Percentiles rank a stretch among this genome's conserved stretches.
Conservation (phyloP, 2,888 invertebrate species). For the Hypomecis punctinalis region DNA sequence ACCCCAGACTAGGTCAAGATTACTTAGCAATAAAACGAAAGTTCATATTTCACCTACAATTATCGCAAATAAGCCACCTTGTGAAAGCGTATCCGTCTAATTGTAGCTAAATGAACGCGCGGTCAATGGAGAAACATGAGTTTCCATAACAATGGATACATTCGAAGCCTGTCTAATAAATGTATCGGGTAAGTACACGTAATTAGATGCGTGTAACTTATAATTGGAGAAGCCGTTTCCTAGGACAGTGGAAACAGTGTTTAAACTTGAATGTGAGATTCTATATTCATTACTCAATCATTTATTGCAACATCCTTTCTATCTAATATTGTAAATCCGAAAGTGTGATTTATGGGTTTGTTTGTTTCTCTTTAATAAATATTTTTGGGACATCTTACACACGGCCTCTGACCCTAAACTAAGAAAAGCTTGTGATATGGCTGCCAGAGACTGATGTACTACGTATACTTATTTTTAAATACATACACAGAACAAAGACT, state of each 20-base stretch:
- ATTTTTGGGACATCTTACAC: too few species aligned
- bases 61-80: constrained; percentile 29
- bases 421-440: too few species aligned
- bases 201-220: constrained; percentile 23
- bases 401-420: too few species aligned
- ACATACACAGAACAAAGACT: too few species aligned
- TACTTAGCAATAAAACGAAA: constrained; percentile 4
- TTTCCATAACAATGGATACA: constrained; percentile 30
- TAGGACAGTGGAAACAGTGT: background rate
- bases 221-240: background rate
- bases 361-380: too few species aligned
- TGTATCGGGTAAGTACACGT: constrained; percentile 31
- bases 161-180: constrained; percentile 30
- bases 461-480: too few species aligned
- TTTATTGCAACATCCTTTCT: too few species aligned
- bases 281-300: background rate
- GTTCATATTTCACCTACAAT: constrained; percentile 19
- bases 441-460: too few species aligned
- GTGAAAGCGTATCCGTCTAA: constrained; percentile 34
- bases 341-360: too few species aligned
- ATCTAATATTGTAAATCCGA: too few species aligned
- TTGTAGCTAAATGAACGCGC: constrained; percentile 15
- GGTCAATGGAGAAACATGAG: constrained; percentile 12
- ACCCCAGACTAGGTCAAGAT: background rate
- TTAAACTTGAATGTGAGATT: background rate